Conservation (phyloP, 2,888 invertebrate species). For the Phengaris arion region DNA sequence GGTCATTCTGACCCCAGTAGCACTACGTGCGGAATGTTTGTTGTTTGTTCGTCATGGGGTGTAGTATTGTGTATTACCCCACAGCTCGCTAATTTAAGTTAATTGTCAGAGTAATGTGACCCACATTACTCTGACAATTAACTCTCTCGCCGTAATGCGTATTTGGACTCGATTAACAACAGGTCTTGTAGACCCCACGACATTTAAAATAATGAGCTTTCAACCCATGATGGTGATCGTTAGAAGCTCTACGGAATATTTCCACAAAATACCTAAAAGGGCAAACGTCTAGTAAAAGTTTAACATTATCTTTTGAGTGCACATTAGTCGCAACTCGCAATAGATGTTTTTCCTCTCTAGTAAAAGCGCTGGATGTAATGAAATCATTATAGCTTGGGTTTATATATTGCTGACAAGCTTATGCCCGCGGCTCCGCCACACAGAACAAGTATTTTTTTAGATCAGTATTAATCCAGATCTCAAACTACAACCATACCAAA, state of each 20-base stretch:
- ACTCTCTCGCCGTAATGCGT: neutral
- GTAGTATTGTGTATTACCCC: neutral
- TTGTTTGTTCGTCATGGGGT: neutral
- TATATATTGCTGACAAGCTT: no score
- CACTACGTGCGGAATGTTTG: neutral
- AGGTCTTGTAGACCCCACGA: neutral
- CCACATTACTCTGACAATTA: slow-evolving; percentile 5
- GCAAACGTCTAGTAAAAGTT: no score
- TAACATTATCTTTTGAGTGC: no score
- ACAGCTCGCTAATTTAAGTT: neutral
- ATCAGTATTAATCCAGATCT: no score
- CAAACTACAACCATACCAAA: no score
- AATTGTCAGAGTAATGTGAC: no score
- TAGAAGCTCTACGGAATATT: neutral
- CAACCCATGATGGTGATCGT: neutral
- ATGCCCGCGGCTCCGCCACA: no score
- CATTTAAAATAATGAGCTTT: neutral
- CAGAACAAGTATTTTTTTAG: no score
- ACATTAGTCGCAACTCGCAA: no score
- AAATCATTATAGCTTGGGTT: no score
- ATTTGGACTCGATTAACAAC: neutral
- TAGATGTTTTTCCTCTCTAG: no score
- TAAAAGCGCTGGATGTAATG: no score
- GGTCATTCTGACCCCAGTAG: neutral
- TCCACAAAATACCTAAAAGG: neutral